Evolutionary conservation across 2,797 vertebrate species (phyloP).

Genomic region (Phalanger gymnotis): DNA sequence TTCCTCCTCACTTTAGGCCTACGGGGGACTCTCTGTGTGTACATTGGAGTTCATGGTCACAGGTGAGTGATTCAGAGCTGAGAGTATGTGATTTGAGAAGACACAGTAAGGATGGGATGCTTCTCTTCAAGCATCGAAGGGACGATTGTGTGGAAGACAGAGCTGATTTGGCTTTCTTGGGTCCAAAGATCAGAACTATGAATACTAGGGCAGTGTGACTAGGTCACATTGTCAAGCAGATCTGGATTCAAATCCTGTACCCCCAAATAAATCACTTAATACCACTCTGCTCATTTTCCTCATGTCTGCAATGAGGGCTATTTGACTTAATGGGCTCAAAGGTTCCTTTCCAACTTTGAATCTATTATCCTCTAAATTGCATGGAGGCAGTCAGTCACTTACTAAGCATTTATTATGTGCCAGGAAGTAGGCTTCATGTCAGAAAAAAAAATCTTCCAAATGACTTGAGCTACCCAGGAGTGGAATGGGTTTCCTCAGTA

Average conservation of each 20-base stretch:
- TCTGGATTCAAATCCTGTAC: neutral
- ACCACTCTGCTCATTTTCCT: neutral
- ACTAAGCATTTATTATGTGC: neutral
- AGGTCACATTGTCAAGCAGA: neutral
- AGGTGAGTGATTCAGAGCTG: neutral
- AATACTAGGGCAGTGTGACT: neutral
- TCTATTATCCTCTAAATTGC: neutral
- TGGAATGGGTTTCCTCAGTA: neutral
- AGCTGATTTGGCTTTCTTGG: neutral
- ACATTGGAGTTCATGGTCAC: neutral
- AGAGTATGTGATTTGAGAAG: neutral
- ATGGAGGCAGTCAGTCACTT: neutral
- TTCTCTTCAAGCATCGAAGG: neutral
- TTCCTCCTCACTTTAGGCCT: neutral
- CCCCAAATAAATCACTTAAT: neutral
- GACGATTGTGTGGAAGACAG: neutral
- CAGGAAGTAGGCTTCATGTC: neutral
- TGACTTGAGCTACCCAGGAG: neutral
- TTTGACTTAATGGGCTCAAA: neutral
- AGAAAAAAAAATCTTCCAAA: too few relatives aligned
- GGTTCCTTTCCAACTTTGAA: neutral
- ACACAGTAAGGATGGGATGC: neutral
- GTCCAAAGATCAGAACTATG: neutral
- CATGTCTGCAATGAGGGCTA: neutral
- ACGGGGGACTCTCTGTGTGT: neutral